These are phyloP conservation scores for Brachyalestes nurse DNA, from an alignment of 2,797 vertebrate species.

Conservation along the genomic window DNA sequence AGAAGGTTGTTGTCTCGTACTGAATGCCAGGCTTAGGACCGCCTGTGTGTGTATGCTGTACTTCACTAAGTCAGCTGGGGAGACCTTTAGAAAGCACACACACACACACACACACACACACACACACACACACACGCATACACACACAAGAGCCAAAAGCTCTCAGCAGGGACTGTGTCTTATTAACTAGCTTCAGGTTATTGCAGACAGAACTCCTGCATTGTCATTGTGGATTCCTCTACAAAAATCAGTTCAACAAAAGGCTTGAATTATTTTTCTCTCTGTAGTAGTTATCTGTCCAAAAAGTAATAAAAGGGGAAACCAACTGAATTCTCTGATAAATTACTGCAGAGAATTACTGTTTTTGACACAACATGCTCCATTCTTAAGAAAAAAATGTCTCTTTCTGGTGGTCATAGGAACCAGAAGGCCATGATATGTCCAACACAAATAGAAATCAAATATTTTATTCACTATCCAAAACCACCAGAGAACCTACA, in stretches of 20 bases:
- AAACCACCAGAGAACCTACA: no score
- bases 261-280: not conserved
- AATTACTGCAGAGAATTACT: no score
- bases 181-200: constrained; percentile 22
- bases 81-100: constrained; percentile 28
- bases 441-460: no score
- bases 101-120: constrained; percentile 11
- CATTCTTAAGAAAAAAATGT: no score
- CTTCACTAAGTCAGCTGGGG: constrained; percentile 25
- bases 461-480: no score
- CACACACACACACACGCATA: constrained; percentile 16
- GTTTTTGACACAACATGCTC: no score
- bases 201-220: constrained; percentile 28
- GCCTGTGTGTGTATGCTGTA: constrained; percentile 27
- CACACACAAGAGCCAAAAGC: constrained; percentile 16
- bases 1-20: constrained; percentile 25
- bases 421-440: not conserved
- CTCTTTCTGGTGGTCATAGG: not conserved
- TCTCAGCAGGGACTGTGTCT: constrained; percentile 16
- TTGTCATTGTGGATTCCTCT: constrained; percentile 14
- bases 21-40: constrained; percentile 18
- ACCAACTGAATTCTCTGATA: not conserved
- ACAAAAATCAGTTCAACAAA: not conserved
- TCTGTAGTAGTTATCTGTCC: not conserved
- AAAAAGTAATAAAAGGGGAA: not conserved